Evolutionary conservation across 1,140 invertebrate species (phyloP), one percentile per base, ranked within the genome.

Genomic region (Neodiprion fabricii): DNA sequence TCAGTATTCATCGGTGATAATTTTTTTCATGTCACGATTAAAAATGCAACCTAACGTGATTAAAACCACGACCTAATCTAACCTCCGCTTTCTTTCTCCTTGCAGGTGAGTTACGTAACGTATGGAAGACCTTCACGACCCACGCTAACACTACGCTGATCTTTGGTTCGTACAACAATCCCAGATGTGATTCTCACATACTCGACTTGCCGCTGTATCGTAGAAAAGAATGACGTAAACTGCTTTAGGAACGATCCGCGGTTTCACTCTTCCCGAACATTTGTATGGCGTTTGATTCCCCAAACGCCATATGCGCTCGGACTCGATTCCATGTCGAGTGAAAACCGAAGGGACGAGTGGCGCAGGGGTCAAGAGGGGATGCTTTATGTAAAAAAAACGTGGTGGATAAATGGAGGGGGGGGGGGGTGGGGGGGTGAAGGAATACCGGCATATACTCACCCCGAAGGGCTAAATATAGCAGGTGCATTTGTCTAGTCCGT

Each of bases 401-500:
- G 50, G 69, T 1, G 1, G 9, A 50, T 61, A n/a, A n/a, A 61
- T 61, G 65, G 17, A 47, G 50, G 70, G 50, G 28, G 53, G 48
- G 50, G 72, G n/a, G n/a, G n/a, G n/a, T n/a, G 50, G 70, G 50
- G 28, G 21, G 67, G 7, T 1, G 17, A 65, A 70, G 2, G 23
- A 17, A 70, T 17, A 70, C 11, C 14, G 68, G 28, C 12, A 28
- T 14, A 40, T 70, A 40, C 28, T 40, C 28, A 69, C 67, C 21
- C 48, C 21, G 40, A 14, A 75, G 76, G 77, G 77, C 75, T 79
- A 77, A 78, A 79, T 78, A 82, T 81, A 85, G 80, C 85, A 86
- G 85, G 83, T 86, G 85, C 81, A 86, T 86, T 86, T 86, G 84
- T 84, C 83, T 74, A 75, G 79, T 81, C 79, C 80, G 80, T 82